Evolutionary conservation across 1,140 invertebrate genomes (phyloP).

Genomic region (Eciton burchellii): DNA sequence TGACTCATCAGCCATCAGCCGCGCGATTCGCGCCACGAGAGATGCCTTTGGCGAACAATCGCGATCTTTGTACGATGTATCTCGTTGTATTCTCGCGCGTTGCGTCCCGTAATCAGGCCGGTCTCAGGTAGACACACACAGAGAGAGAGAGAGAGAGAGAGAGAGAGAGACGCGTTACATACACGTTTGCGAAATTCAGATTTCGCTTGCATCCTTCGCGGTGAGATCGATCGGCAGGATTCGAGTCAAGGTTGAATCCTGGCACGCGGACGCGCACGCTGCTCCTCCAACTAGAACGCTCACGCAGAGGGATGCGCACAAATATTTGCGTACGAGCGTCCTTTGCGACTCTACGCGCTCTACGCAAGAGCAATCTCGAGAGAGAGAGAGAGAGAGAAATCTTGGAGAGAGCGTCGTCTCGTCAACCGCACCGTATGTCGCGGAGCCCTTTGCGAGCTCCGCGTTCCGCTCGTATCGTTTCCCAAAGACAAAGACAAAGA

Average conservation of each 20-base stretch:
- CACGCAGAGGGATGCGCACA: slow-evolving; percentile 5
- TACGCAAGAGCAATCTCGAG: slow-evolving; percentile 31
- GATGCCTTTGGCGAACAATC: slow-evolving; percentile 19
- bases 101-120: slow-evolving; percentile 1
- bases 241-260: slow-evolving; percentile 37
- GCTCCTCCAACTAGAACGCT: slow-evolving; percentile 21
- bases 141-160: too few species aligned
- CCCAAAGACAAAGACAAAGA: neutral
- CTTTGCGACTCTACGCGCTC: slow-evolving; percentile 46
- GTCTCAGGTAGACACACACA: neutral
- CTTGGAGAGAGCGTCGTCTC: slow-evolving; percentile 7
- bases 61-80: slow-evolving; percentile 42
- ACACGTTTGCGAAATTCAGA: neutral
- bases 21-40: slow-evolving; percentile 11
- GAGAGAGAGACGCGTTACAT: neutral
- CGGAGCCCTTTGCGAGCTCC: neutral
- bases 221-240: neutral
- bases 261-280: neutral
- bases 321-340: slow-evolving; percentile 50
- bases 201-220: slow-evolving; percentile 1
- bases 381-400: too few species aligned
- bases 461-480: slow-evolving; percentile 1
- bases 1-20: slow-evolving; percentile 11
- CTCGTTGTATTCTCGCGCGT: neutral
- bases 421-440: slow-evolving; percentile 21